Base-by-base conservation (phyloP, 2,888 invertebrate species). In the Notodonta dromedarius region DNA sequence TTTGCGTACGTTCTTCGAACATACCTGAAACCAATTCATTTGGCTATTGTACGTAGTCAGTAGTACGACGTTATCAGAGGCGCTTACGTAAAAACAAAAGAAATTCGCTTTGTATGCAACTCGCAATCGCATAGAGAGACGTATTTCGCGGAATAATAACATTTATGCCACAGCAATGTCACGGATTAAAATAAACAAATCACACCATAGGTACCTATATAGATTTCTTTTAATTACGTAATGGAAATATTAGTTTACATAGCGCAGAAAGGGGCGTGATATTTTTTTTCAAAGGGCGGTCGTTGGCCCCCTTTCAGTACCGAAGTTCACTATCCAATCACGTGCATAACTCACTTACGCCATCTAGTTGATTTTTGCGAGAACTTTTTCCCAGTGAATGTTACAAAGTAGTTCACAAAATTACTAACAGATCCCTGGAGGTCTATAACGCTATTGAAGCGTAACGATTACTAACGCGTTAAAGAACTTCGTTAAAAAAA, bases 51-150 rank as follows among this genome's bases (percentile, higher is more conserved):
- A 11, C 13, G 48, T 48, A 48, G 24, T 24, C 7, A 12, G 63
- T 64, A 24, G 24, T 24, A 24, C 24, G 24, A 63, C 62, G 60
- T 66, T 70, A 70, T 73, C 70, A 68, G 66, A 66, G 56, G 11
- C 57, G 39, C 61, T 76, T 65, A 76, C 66, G 66, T 74, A 66
- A 71, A 62, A 66, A 64, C 57, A 61, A 71, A 63, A 70, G 59
- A 70, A 70, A 66, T 77, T 76, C 70, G 75, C 77, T 66, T 59
- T 62, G 63, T 64, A 63, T 67, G 68, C 71, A 71, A 61, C 56
- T 67, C 61, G 65, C 71, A 65, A 66, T 67, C 64, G 63, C 68
- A 61, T 62, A 61, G 57, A 61, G 57, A 50, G 55, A 60, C 57
- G 67, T 66, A 50, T 50, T 50, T 50, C 50, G 50, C 50, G 44